A percentile compares a stretch with the other conserved stretches of the same genome.
These are phyloP conservation scores for Odocoileus hemionus DNA, from an alignment of 2,113 vertebrate species.

Conservation along the genomic window DNA sequence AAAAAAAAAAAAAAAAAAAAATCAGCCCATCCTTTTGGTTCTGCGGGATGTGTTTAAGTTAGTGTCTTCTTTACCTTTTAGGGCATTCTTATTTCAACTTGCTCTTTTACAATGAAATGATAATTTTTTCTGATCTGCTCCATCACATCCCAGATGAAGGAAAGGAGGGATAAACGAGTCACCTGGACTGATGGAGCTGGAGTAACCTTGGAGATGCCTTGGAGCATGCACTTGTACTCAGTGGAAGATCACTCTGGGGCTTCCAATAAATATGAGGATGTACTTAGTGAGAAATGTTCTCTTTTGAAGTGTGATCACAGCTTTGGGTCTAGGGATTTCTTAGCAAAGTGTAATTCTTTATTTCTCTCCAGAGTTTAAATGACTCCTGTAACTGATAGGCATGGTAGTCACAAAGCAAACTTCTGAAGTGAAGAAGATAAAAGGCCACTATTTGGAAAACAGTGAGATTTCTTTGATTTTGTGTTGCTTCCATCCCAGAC, in stretches of 20 bases:
- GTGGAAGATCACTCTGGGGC: neutral
- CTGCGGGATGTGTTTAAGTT: neutral
- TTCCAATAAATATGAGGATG: neutral
- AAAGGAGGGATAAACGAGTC: neutral
- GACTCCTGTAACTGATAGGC: neutral
- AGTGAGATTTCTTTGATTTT: neutral
- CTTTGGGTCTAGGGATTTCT: neutral
- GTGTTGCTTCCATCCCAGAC: neutral
- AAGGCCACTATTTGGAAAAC: neutral
- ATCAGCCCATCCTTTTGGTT: neutral
- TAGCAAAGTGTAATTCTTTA: neutral
- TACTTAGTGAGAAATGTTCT: neutral
- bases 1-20: neutral
- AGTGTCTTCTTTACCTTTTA: neutral
- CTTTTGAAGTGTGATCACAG: slow-evolving; percentile 30
- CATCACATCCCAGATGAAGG: neutral
- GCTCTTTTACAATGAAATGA: neutral
- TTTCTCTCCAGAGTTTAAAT: neutral
- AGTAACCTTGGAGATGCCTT: neutral
- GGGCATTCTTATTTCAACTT: neutral
- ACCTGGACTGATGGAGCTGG: neutral
- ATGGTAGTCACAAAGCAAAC: neutral
- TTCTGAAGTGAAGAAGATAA: slow-evolving; percentile 2
- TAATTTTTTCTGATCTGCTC: neutral
- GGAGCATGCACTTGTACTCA: neutral